Evolutionary conservation across 2,797 vertebrate genomes (phyloP), one percentile per base, ranked within the genome.

Genomic region (Enteromius trimaculatus): DNA sequence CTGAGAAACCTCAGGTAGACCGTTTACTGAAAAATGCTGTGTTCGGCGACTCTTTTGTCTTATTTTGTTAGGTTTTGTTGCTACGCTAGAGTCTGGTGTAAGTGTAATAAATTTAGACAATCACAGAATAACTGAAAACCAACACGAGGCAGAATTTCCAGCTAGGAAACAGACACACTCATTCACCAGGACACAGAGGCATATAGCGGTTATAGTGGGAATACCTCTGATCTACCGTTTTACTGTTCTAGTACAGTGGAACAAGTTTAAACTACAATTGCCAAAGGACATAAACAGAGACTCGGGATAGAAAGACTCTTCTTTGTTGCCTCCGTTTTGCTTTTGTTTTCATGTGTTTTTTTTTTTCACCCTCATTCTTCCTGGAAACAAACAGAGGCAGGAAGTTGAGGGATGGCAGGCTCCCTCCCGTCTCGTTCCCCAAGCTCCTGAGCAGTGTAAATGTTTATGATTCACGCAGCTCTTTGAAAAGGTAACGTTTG

Each of bases 381-480:
- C 91, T 87, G 90, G 89, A 92, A 92, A 88, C 83, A 93, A 83
- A 90, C 90, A 92, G 90, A 89, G 86, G 86, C 88, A 88, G 84
- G 83, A 86, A 83, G 83, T 68, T 88, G 77, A 49, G 75, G 85
- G 85, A 71, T 85, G 84, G 84, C 83, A 90, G 88, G 88, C 86
- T 88, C 90, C 90, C 90, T 88, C 55, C 74, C 34, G 47, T 71
- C 55, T 92, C 87, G 89, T 91, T 90, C 92, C 91, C 87, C 49
- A 62, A 90, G 90, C 88, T 90, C 34, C 79, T 80, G 55, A 85
- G 90, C 90, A 86, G 88, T 88, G 87, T 90, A 92, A 93, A 94
- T 95, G 91, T 95, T 94, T 93, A 91, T 92, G 86, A 74, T 94
- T 95, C 92, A 93, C 92, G 90, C 85, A 86, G 89, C 81, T 89